These are phyloP conservation scores for Synanthedon andrenaeformis DNA, from an alignment of 2,888 invertebrate genomes.

Conservation along the genomic window DNA sequence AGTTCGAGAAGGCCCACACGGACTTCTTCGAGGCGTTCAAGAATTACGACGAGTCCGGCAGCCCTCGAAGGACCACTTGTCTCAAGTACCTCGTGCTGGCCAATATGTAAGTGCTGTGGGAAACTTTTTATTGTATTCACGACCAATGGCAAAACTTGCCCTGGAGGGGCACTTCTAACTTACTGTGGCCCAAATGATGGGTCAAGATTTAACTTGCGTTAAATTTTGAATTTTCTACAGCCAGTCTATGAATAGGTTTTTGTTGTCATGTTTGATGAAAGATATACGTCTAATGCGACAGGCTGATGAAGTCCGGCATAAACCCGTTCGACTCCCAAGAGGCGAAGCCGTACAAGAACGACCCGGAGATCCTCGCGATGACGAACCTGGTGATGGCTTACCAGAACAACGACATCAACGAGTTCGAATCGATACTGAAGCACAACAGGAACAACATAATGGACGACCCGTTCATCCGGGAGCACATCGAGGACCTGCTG, in stretches of 20 bases:
- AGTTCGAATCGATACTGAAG: slow-evolving; percentile 96
- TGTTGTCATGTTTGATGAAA: too few relatives aligned
- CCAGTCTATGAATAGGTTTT: too few relatives aligned
- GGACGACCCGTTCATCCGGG: slow-evolving; percentile 99
- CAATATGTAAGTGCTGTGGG: slow-evolving; percentile 84
- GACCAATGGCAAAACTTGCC: neutral
- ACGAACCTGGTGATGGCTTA: slow-evolving; percentile 97
- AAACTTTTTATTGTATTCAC: neutral
- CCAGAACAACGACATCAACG: slow-evolving; percentile 98
- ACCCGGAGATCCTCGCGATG: slow-evolving; percentile 99
- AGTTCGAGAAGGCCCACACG: slow-evolving; percentile 98
- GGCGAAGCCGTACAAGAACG: slow-evolving; percentile 99
- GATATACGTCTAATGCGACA: slow-evolving; percentile 30
- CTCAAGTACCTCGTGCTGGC: slow-evolving; percentile 98
- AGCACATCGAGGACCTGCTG: slow-evolving; percentile 97
- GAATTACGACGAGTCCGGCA: slow-evolving; percentile 99
- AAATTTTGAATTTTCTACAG: too few relatives aligned
- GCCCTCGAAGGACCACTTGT: slow-evolving; percentile 95
- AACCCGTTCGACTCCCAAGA: slow-evolving; percentile 99
- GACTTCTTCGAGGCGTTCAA: slow-evolving; percentile 99
- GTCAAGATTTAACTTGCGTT: too few relatives aligned
- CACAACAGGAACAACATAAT: slow-evolving; percentile 93
- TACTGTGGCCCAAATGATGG: too few relatives aligned
- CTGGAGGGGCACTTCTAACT: too few relatives aligned
- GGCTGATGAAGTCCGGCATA: slow-evolving; percentile 99